A percentile compares a stretch with the other conserved stretches of the same genome.
Evolutionary conservation across 2,797 vertebrate genomes (phyloP).

Genomic region (Hozukius guyotensis): DNA sequence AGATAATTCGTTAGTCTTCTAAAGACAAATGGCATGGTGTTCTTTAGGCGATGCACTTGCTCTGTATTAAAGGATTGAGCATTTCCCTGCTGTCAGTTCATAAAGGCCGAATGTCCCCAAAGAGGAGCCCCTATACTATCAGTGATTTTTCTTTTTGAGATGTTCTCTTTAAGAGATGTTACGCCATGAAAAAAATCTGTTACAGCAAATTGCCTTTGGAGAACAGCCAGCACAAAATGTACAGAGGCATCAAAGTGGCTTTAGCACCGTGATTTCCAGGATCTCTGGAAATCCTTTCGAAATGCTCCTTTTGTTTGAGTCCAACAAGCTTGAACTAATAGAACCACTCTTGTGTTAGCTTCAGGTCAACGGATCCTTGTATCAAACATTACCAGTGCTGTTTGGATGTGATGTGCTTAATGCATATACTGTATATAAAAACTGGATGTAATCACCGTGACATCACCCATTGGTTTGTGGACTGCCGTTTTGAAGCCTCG

Average conservation of each 20-base stretch:
- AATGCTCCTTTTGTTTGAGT: conserved; percentile 16
- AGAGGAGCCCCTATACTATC: background rate
- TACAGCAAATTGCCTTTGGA: conserved; percentile 6
- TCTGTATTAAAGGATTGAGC: conserved; percentile 28
- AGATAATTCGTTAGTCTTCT: conserved; percentile 59
- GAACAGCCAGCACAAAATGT: conserved; percentile 19
- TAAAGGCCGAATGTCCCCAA: background rate
- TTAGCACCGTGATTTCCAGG: conserved; percentile 5
- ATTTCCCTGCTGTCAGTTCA: conserved; percentile 33
- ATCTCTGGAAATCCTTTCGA: background rate
- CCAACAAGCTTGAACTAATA: background rate
- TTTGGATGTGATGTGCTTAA: background rate
- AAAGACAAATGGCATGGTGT: conserved; percentile 47
- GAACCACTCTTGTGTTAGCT: background rate
- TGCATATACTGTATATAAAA: too few relatives aligned
- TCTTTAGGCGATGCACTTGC: conserved; percentile 16
- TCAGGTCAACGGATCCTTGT: background rate
- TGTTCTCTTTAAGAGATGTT: background rate
- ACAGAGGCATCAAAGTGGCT: conserved; percentile 7
- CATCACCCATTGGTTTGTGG: too few relatives aligned
- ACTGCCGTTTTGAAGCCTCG: too few relatives aligned
- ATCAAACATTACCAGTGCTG: background rate
- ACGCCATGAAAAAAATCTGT: conserved; percentile 9
- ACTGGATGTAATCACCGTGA: too few relatives aligned
- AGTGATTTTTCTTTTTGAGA: background rate